These are phyloP conservation scores for Zaprionus nigranus DNA, from an alignment of 1,140 invertebrate genomes.

Conservation along the genomic window DNA sequence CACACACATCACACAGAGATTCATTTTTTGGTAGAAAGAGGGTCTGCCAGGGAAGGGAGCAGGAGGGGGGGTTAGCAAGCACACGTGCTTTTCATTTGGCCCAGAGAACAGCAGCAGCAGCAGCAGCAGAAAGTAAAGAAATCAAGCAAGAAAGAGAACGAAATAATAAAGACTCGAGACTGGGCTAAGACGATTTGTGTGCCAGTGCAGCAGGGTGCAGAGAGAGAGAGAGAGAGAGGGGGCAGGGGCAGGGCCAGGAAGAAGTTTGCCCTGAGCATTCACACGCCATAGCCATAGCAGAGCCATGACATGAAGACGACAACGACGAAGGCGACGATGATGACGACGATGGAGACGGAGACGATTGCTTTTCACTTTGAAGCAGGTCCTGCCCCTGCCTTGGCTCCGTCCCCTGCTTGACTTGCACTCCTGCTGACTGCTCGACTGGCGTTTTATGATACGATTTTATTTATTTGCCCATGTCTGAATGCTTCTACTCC, in stretches of 20 bases:
- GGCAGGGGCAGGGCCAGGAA: conserved; percentile 21
- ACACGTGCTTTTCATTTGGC: conserved; percentile 76
- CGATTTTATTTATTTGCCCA: conserved; percentile 78
- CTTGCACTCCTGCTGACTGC: conserved; percentile 19
- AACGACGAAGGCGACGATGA: conserved; percentile 18
- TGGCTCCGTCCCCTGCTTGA: background rate
- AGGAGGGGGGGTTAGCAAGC: conserved; percentile 19
- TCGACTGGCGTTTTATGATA: conserved; percentile 67
- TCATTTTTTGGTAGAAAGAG: conserved; percentile 32
- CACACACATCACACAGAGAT: conserved; percentile 50
- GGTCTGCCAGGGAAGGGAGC: background rate
- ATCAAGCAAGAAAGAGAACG: conserved; percentile 25
- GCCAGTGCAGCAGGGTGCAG: conserved; percentile 5
- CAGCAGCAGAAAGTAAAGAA: conserved; percentile 15
- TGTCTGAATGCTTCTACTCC: conserved; percentile 31
- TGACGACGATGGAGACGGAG: conserved; percentile 55
- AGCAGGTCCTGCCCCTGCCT: conserved; percentile 24
- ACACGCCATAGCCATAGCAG: conserved; percentile 77
- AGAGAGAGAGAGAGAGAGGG: background rate
- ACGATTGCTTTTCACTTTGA: conserved; percentile 77
- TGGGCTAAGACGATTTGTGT: conserved; percentile 70
- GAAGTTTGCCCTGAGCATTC: conserved; percentile 72
- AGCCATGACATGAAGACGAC: conserved; percentile 65
- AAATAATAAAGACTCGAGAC: conserved; percentile 67
- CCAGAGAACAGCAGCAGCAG: conserved; percentile 22